phyloP scores from a whole-genome alignment of 2,888 invertebrate genomes.

The Leptinotarsa peninsularis region DNA sequence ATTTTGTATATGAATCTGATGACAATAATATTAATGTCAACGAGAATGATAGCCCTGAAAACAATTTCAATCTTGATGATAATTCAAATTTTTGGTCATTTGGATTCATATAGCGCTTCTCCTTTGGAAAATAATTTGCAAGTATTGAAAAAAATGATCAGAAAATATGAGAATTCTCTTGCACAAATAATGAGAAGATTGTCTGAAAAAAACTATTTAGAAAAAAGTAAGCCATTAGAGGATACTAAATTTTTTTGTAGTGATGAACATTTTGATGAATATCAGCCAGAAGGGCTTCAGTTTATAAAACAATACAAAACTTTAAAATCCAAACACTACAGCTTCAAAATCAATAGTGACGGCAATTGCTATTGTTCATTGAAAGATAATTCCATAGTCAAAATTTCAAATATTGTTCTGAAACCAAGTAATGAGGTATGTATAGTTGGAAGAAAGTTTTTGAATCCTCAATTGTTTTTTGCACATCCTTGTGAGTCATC shows the following conservation, averaged over 20 bases:
- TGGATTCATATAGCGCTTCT: conserved; percentile 14
- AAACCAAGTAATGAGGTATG: conserved; percentile 8
- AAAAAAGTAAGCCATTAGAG: conserved; percentile 5
- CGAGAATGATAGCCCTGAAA: neutral
- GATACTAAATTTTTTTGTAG: neutral
- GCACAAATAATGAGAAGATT: conserved; percentile 15
- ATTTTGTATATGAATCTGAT: neutral
- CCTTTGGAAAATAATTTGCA: neutral
- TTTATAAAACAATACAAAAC: conserved; percentile 7
- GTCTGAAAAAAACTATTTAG: neutral
- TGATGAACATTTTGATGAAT: conserved; percentile 7
- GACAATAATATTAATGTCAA: neutral
- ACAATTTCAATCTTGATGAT: neutral
- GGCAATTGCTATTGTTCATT: conserved; percentile 14
- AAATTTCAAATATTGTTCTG: conserved; percentile 6
- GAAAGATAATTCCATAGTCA: conserved; percentile 1
- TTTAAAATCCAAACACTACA: conserved; percentile 1
- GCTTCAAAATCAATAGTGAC: conserved; percentile 7
- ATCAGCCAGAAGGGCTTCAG: conserved; percentile 8
- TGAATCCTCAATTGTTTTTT: conserved; percentile 9
- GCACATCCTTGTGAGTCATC: conserved; percentile 5
- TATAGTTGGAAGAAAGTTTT: conserved; percentile 5
- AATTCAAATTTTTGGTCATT: conserved; percentile 1
- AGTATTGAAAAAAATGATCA: conserved; percentile 12
- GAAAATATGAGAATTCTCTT: conserved; percentile 3